Evolutionary conservation across 2,888 invertebrate genomes (phyloP), one percentile per base, ranked within the genome.

Genomic region (Thymelicus lineola): DNA sequence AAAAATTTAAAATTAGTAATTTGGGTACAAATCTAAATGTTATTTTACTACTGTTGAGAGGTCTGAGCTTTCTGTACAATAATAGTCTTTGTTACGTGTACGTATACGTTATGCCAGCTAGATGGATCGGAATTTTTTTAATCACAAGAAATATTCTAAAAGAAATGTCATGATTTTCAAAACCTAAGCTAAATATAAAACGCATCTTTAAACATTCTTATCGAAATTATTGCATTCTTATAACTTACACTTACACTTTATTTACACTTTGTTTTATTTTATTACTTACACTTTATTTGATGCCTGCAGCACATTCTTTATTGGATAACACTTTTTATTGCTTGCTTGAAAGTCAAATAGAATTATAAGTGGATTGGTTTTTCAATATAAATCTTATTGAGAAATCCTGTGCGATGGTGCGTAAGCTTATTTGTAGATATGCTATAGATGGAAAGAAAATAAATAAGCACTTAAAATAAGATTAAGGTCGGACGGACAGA

Each of bases 381-480:
- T 85, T 84, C 83, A 76, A 80, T 78, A 84, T 85, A 83, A 86
- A 85, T 87, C 84, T 84, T 84, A 83, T 83, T 81, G 82, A 74
- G 76, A 38, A 53, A 61, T 48, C 60, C 17, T 67, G 67, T 61
- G 28, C 28, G 28, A 28, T 12, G 9, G 42, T 42, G 42, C 12
- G 42, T 42, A 66, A 50, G 59, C 20, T 61, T 67, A 61, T 61
- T 67, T 67, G 61, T 53, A 67, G 55, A 61, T 35, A 61, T 14
- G 45, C 10, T 45, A 59, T 20, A 20, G 59, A 35, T 9, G 42
- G 17, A 60, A 28, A 28, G 28, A 36, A 17, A 61, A 67, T 45
- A 42, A 67, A 45, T 17, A 35, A 60, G 60, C 50, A 67, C 61
- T 67, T 67, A 9, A 35, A 12, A 35, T 53, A 50, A 15, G 7